Evolutionary conservation across 2,797 vertebrate species (phyloP).

Genomic region (Sebastes diploproa): DNA sequence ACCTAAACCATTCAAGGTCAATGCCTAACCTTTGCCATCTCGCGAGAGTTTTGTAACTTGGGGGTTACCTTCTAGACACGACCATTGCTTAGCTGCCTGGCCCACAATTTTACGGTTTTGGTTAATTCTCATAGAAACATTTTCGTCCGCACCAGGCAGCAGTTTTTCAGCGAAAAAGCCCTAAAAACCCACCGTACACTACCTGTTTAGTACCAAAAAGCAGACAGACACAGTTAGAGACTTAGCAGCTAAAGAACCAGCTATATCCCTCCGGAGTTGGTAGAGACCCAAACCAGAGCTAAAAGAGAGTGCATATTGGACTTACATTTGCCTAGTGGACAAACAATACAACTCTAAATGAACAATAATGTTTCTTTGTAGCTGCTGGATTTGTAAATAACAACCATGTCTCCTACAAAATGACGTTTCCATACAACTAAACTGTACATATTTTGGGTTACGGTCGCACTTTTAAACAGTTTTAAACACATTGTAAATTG

Average conservation of each 20-base stretch:
- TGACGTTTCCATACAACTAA: no score
- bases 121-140: background rate
- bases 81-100: no score
- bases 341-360: background rate
- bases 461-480: no score
- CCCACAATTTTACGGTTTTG: background rate
- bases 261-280: background rate
- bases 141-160: background rate
- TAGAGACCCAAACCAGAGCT: background rate
- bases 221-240: background rate
- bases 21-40: no score
- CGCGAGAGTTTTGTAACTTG: no score
- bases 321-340: background rate
- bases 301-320: background rate
- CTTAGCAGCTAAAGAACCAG: background rate
- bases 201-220: background rate
- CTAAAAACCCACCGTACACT: background rate
- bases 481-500: no score
- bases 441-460: no score
- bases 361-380: background rate
- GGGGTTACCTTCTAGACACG: no score
- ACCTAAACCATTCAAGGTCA: no score
- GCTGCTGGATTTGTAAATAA: background rate
- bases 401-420: background rate
- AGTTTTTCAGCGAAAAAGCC: background rate